Evolutionary conservation across 2,888 invertebrate genomes (phyloP), one percentile per base, ranked within the genome.

Genomic region (Invenusta paracnida): DNA sequence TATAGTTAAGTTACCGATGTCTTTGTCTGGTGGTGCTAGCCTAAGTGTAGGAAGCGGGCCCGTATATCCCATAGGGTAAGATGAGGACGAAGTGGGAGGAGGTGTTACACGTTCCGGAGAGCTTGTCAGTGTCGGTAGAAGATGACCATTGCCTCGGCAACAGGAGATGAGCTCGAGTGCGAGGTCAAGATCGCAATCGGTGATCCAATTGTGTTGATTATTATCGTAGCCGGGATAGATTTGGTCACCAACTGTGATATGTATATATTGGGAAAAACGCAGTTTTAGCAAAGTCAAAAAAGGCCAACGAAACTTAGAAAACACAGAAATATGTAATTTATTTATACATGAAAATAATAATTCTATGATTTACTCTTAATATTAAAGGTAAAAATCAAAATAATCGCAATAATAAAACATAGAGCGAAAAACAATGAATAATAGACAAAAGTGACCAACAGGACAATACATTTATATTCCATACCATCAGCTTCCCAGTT

Each of bases 141-240:
- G 23, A 2, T 23, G 17, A 13, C 73, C 73, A 73, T 5, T n/a
- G 27, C 73, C 25, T 5, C 73, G 73, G 25, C 73, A 73, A 23
- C 73, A 73, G 73, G 73, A 73, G 17, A 73, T 73, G 73, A 73
- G 73, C 2, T 73, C 73, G 2, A 73, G 73, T 2, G 73, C 73
- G 5, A 73, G 27, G 11, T 73, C 73, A 2, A 73, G 73, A 23
- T 73, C 73, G 23, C 73, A 73, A 2, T 73, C 73, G 27, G 11
- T 73, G 73, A 73, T 73, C 73, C 73, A 73, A 23, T 73, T 73
- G 73, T 5, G 73, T n/a, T n/a, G n/a, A n/a, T n/a, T n/a, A n/a
- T n/a, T n/a, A n/a, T n/a, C n/a, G 23, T 5, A 2, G 17, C 23
- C 23, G 11, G 5, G 11, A 73, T 73, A 73, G 73, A 23, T 13